Base-by-base conservation (phyloP, 30 jellyfish, hydroid and myxozoan species). In the Chironex yamaguchii region DNA sequence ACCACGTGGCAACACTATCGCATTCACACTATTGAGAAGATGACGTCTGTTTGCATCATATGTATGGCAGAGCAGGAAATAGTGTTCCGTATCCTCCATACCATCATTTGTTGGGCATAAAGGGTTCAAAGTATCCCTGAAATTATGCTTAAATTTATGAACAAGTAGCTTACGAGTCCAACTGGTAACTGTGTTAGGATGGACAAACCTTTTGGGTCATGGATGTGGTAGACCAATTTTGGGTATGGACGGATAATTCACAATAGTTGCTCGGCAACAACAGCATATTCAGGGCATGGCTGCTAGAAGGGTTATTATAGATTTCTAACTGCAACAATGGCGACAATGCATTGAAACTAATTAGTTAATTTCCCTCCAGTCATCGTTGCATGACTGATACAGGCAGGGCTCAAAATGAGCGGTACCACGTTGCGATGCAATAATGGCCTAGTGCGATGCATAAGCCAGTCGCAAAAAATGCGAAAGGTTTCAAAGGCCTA, bases 171-270 rank as follows among this genome's bases (percentile, higher is more conserved):
- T 20, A 76, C 62, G 80, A 76, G 67, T 52, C 90, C 90, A 54
- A 79, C 90, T 17, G 62, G 79, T 36, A 79, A 81, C 67, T 79
- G 81, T 49, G 81, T 79, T 52, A 54, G 50, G 64, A 53, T 62
- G 36, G 90, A 58, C 51, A 79, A 42, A 35, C 81, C 48, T 28
- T 79, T 79, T 48, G 90, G 81, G 32, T 79, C 90, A 25, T 79
- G 90, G 64, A 79, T 79, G 30, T 72, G 72, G 67, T 52, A 62
- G 29, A 79, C 81, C 49, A 71, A 79, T 58, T 79, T 79, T 0
- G 90, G 27, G 36, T 80, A 72, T 62, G 81, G 81, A 64, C 81
- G 81, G 53, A 62, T 79, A n/a, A 53, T 27, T 28, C 49, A 9
- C 31, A 79, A 53, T 31, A 62, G 81, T 34, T 62, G 65, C 42